A percentile compares a stretch with the other conserved stretches of the same genome.
Conservation (phyloP, 2,888 invertebrate species). For the Meiosimyza platycephala region DNA sequence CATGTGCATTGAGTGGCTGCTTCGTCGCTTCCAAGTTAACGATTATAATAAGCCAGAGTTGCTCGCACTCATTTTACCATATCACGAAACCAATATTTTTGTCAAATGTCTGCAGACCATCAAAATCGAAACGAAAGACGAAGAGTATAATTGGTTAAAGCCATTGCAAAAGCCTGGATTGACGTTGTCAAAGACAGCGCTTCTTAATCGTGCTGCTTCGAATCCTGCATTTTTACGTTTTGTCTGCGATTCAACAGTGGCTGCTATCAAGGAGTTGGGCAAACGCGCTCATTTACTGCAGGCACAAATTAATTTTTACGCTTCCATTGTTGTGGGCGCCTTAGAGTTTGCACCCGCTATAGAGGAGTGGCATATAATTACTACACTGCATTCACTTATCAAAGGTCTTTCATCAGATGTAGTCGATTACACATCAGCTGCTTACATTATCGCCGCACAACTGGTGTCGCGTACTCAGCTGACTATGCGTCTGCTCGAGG, state of each 20-base stretch:
- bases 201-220: conserved; percentile 79
- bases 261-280: conserved; percentile 72
- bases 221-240: conserved; percentile 74
- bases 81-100: conserved; percentile 93
- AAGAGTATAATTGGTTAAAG: conserved; percentile 82
- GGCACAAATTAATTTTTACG: conserved; percentile 84
- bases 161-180: conserved; percentile 80
- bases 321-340: conserved; percentile 78
- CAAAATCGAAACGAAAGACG: conserved; percentile 72
- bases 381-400: conserved; percentile 78
- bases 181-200: conserved; percentile 76
- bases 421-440: conserved; percentile 78
- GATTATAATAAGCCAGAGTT: conserved; percentile 87
- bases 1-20: conserved; percentile 95
- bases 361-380: conserved; percentile 75
- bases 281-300: conserved; percentile 72
- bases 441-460: conserved; percentile 80
- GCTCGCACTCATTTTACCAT: conserved; percentile 86
- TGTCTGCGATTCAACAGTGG: conserved; percentile 71
- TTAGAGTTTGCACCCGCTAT: conserved; percentile 71
- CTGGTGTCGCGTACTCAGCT: conserved; percentile 75
- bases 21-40: conserved; percentile 89
- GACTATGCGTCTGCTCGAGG: conserved; percentile 70
- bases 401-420: conserved; percentile 77
- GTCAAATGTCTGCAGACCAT: conserved; percentile 82